A percentile compares a stretch with the other conserved stretches of the same genome.
phyloP scores from a whole-genome alignment of 2,888 invertebrate species.

The Perizoma affinitatum region DNA sequence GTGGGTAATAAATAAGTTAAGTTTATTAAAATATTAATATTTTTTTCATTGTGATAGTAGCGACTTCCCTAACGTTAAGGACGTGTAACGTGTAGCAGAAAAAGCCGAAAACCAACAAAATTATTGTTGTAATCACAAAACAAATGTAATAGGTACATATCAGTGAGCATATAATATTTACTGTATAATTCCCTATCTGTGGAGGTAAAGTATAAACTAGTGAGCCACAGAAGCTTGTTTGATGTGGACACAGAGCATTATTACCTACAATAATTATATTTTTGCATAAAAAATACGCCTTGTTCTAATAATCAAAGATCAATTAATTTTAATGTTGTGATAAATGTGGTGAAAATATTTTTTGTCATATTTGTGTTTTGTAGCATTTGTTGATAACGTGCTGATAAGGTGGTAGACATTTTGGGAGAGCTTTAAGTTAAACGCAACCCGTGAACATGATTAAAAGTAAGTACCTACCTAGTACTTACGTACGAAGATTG shows the following conservation, averaged over 20 bases:
- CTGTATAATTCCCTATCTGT: slow-evolving; percentile 37
- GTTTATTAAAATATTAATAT: too few species aligned
- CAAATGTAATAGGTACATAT: slow-evolving; percentile 22
- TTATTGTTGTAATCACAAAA: slow-evolving; percentile 27
- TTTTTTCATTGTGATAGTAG: too few species aligned
- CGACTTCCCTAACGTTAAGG: too few species aligned
- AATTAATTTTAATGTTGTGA: background rate
- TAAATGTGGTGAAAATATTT: background rate
- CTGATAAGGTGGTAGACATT: background rate
- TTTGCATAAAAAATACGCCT: background rate
- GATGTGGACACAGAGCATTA: slow-evolving; percentile 20
- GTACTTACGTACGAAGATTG: background rate
- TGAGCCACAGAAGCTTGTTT: slow-evolving; percentile 26
- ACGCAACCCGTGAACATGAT: slow-evolving; percentile 14
- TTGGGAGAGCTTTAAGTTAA: slow-evolving; percentile 1
- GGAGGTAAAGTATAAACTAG: slow-evolving; percentile 29
- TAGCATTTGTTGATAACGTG: slow-evolving; percentile 9
- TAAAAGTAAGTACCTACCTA: slow-evolving; percentile 20
- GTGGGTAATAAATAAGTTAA: too few species aligned
- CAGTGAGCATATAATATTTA: slow-evolving; percentile 17
- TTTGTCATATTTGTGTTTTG: background rate
- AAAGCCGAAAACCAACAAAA: slow-evolving; percentile 3
- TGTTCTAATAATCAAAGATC: background rate
- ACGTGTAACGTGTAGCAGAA: too few species aligned
- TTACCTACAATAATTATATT: slow-evolving; percentile 2